Evolutionary conservation across 2,888 invertebrate genomes (phyloP).

Genomic region (Dyspetes luteomarginatus): DNA sequence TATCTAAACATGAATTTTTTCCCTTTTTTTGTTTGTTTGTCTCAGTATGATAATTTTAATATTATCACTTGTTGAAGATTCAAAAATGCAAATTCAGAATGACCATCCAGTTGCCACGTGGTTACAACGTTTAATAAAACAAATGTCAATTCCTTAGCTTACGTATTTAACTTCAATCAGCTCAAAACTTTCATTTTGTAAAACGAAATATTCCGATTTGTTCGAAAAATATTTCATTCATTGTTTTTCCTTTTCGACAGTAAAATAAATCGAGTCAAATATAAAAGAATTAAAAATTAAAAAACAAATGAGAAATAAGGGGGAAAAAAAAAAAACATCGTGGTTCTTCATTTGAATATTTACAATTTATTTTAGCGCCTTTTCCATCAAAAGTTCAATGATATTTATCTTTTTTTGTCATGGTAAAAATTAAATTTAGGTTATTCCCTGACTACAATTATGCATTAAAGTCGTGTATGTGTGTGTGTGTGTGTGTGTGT

Average conservation of each 20-base stretch:
- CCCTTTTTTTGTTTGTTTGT: no score
- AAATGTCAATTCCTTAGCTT: neutral
- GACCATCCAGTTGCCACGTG: neutral
- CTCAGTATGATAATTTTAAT: no score
- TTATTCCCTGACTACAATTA: conserved; percentile 13
- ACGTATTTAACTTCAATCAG: neutral
- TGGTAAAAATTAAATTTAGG: conserved; percentile 27
- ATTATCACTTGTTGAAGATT: no score
- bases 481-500: no score
- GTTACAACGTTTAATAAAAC: neutral
- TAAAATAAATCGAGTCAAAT: neutral
- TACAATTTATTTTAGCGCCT: neutral
- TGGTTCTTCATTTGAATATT: neutral
- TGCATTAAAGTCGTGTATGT: neutral
- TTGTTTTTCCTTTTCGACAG: neutral
- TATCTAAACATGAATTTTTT: no score
- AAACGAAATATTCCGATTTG: neutral
- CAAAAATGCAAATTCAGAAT: no score
- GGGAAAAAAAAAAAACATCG: neutral
- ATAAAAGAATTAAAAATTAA: neutral
- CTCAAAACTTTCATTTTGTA: neutral
- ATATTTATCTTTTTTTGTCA: neutral
- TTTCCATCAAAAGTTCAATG: neutral
- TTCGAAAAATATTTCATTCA: neutral
- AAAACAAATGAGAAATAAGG: neutral